These are phyloP conservation scores for Agrenia bidenticulata DNA, from an alignment of 2,888 invertebrate genomes.

Conservation along the genomic window DNA sequence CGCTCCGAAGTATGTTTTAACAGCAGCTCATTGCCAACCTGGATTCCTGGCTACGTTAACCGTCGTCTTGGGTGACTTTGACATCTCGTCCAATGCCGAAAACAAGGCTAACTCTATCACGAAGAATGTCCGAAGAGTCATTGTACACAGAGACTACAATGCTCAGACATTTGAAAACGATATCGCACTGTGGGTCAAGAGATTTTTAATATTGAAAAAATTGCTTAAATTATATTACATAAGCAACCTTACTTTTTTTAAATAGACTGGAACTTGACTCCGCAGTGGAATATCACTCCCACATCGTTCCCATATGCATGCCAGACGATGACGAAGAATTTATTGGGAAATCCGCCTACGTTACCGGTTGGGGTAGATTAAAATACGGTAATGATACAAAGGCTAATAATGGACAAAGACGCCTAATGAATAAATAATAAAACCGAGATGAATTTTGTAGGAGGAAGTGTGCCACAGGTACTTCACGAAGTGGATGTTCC, in stretches of 20 bases:
- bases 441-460: slow-evolving; percentile 56
- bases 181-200: slow-evolving; percentile 64
- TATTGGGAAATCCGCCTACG: slow-evolving; percentile 76
- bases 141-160: slow-evolving; percentile 85
- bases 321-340: slow-evolving; percentile 75
- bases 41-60: slow-evolving; percentile 87
- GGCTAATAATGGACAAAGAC: no score
- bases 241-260: no score
- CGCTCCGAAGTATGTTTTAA: slow-evolving; percentile 80
- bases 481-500: slow-evolving; percentile 89
- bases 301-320: slow-evolving; percentile 91
- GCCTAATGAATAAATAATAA: no score
- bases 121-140: slow-evolving; percentile 80
- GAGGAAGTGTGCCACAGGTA: slow-evolving; percentile 83
- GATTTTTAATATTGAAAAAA: background rate
- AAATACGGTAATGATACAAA: slow-evolving; percentile 69
- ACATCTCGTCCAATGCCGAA: slow-evolving; percentile 82
- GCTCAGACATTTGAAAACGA: slow-evolving; percentile 91
- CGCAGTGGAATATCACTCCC: slow-evolving; percentile 77
- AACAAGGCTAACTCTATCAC: slow-evolving; percentile 65
- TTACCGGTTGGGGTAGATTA: slow-evolving; percentile 89
- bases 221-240: no score
- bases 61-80: slow-evolving; percentile 87
- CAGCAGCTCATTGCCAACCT: slow-evolving; percentile 79
- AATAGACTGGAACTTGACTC: slow-evolving; percentile 71